Evolutionary conservation across 2,888 invertebrate genomes (phyloP).

Genomic region (Tricholauxania praeusta): DNA sequence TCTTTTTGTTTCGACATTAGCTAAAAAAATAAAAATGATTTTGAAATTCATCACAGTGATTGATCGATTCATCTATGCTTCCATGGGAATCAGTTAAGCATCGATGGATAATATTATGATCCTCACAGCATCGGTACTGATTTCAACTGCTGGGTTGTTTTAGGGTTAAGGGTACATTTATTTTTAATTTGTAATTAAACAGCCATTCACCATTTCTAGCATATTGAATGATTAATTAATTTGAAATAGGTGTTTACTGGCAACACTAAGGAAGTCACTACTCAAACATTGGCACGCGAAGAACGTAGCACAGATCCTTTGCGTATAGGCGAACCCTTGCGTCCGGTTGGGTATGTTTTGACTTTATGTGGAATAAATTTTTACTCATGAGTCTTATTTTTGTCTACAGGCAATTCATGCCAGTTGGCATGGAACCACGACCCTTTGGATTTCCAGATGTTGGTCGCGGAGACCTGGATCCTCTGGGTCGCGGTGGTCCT

Average conservation of each 20-base stretch:
- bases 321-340: slow-evolving; percentile 56
- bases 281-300: slow-evolving; percentile 56
- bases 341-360: slow-evolving; percentile 50
- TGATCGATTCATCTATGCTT: too few species aligned
- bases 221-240: not conserved
- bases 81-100: too few species aligned
- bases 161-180: not conserved
- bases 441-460: slow-evolving; percentile 68
- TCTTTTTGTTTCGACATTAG: too few species aligned
- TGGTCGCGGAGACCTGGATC: slow-evolving; percentile 84
- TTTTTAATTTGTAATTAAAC: not conserved
- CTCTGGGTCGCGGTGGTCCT: slow-evolving; percentile 72
- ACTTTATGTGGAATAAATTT: not conserved
- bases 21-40: too few species aligned
- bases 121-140: too few species aligned
- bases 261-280: slow-evolving; percentile 59
- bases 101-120: too few species aligned
- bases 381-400: slow-evolving; percentile 15
- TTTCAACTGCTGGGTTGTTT: not conserved
- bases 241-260: slow-evolving; percentile 59
- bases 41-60: too few species aligned
- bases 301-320: slow-evolving; percentile 52
- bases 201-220: too few species aligned
- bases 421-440: slow-evolving; percentile 48
- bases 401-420: slow-evolving; percentile 44